phyloP scores from a whole-genome alignment of 2,888 invertebrate species.

The Xestia sexstrigata region DNA sequence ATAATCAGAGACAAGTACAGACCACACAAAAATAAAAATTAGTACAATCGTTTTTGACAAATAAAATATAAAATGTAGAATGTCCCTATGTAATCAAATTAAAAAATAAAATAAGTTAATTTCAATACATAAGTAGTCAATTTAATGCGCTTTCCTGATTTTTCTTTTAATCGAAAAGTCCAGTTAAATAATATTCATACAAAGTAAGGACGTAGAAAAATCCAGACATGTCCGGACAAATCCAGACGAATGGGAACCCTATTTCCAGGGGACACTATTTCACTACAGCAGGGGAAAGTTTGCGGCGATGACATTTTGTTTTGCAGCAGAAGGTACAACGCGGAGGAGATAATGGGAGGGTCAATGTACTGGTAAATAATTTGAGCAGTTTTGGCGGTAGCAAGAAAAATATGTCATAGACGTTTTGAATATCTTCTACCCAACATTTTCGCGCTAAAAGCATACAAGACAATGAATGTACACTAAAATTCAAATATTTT shows the following conservation, averaged over 20 bases:
- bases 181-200: not conserved
- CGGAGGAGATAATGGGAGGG: slow-evolving; percentile 3
- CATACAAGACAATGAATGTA: not conserved
- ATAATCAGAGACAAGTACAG: too few species aligned
- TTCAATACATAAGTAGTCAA: too few species aligned
- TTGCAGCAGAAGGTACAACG: not conserved
- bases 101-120: too few species aligned
- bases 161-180: not conserved
- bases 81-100: too few species aligned
- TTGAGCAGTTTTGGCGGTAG: not conserved
- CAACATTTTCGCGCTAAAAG: not conserved
- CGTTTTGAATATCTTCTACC: not conserved
- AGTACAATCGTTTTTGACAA: too few species aligned
- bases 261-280: slow-evolving; percentile 2
- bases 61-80: too few species aligned
- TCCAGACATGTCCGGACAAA: not conserved
- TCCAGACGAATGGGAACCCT: not conserved
- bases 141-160: not conserved
- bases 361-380: slow-evolving; percentile 14
- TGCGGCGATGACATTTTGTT: slow-evolving; percentile 39
- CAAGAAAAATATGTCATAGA: not conserved
- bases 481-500: not conserved
- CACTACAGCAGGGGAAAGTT: slow-evolving; percentile 21
- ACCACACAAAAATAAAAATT: too few species aligned
- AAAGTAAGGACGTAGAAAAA: not conserved